These are phyloP conservation scores for Gymnothorax reevesii DNA, from an alignment of 2,797 vertebrate genomes.

Conservation along the genomic window DNA sequence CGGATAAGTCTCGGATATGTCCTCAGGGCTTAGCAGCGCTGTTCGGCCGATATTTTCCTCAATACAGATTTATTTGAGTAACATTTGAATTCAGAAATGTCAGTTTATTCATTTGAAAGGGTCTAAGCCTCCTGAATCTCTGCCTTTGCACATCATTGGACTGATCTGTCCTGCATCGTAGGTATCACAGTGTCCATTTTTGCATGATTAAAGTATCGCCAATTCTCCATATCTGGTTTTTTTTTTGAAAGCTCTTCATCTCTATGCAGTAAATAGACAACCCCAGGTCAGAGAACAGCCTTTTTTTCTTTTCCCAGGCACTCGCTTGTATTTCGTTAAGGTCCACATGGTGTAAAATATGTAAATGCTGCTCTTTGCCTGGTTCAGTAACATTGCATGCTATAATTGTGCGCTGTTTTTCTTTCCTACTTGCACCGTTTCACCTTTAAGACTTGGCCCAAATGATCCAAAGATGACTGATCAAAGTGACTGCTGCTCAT, in stretches of 20 bases:
- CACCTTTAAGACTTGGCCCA: constrained; percentile 73
- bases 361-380: background rate
- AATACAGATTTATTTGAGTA: constrained; percentile 8
- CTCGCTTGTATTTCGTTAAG: background rate
- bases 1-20: background rate
- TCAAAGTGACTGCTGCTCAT: constrained; percentile 59
- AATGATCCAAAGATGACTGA: constrained; percentile 67
- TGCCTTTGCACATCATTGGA: background rate
- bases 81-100: background rate
- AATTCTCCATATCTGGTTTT: constrained; percentile 13
- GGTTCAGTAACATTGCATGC: background rate
- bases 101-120: background rate
- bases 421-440: constrained; percentile 65
- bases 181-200: background rate
- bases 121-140: background rate
- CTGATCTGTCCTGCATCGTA: background rate
- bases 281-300: background rate
- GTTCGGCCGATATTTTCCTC: constrained; percentile 17
- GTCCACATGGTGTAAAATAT: background rate
- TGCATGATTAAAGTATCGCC: constrained; percentile 10
- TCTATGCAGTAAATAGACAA: background rate
- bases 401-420: constrained; percentile 43
- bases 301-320: background rate
- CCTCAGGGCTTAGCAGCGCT: background rate
- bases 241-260: background rate